These are phyloP conservation scores for Nudaria mundana DNA, from an alignment of 2,888 invertebrate genomes.

Conservation along the genomic window DNA sequence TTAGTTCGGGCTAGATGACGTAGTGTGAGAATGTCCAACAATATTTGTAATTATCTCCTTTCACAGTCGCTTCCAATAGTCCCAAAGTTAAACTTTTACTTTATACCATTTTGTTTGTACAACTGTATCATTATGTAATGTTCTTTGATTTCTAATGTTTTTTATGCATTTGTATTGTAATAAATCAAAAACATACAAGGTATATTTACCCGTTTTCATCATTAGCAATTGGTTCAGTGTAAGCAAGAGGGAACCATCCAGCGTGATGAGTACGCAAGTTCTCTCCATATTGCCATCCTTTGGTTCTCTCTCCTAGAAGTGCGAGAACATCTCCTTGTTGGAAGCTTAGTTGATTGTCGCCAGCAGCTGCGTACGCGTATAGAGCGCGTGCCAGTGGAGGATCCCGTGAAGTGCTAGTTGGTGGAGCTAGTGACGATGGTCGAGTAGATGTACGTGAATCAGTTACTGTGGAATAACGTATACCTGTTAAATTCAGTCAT, in stretches of 20 bases:
- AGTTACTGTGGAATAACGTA: constrained; percentile 46
- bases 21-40: too few species aligned
- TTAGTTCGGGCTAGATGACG: too few species aligned
- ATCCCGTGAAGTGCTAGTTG: constrained; percentile 81
- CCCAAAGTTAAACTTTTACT: too few species aligned
- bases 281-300: constrained; percentile 99
- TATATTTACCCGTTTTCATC: constrained; percentile 83
- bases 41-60: too few species aligned
- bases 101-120: too few species aligned
- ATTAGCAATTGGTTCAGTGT: constrained; percentile 90
- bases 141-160: too few species aligned
- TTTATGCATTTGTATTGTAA: too few species aligned
- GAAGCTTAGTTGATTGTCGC: constrained; percentile 96
- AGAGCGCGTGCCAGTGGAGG: constrained; percentile 91
- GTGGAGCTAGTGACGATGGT: constrained; percentile 85
- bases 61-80: too few species aligned
- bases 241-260: constrained; percentile 98
- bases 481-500: too few species aligned
- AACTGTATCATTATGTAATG: too few species aligned
- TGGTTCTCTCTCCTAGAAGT: constrained; percentile 93
- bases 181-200: not conserved
- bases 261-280: constrained; percentile 94
- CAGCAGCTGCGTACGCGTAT: constrained; percentile 93
- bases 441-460: constrained; percentile 73
- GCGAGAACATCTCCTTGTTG: constrained; percentile 94